Evolutionary conservation across 2,888 invertebrate genomes (phyloP).

Genomic region (Drosophila testacea): DNA sequence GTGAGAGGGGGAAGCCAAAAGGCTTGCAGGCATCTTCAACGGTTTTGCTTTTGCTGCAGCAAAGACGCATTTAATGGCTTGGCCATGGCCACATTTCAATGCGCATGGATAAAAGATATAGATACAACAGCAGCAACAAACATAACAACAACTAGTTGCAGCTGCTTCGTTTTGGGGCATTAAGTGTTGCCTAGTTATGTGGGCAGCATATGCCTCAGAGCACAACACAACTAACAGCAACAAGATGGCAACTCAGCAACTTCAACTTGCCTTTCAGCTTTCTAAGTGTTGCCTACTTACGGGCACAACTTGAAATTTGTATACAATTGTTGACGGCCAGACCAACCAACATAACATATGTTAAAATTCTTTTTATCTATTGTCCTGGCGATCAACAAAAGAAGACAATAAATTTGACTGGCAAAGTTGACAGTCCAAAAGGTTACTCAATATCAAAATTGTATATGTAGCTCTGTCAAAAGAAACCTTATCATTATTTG

Average conservation of each 20-base stretch:
- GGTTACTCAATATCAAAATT: too few species aligned
- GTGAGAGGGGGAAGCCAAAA: slow-evolving; percentile 16
- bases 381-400: slow-evolving; percentile 3
- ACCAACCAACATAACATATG: background rate
- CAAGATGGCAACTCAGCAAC: background rate
- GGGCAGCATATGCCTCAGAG: slow-evolving; percentile 7
- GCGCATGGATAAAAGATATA: slow-evolving; percentile 21
- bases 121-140: background rate
- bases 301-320: slow-evolving; percentile 6
- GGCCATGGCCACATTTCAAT: slow-evolving; percentile 52
- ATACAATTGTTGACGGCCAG: background rate
- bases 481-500: too few species aligned
- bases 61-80: slow-evolving; percentile 51
- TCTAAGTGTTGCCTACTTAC: slow-evolving; percentile 37
- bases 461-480: too few species aligned
- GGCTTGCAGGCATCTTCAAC: slow-evolving; percentile 46
- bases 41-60: slow-evolving; percentile 40
- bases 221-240: background rate
- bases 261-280: slow-evolving; percentile 10
- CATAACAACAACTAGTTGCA: background rate
- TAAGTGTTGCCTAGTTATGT: slow-evolving; percentile 35
- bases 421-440: too few species aligned
- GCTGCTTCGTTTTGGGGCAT: slow-evolving; percentile 13
- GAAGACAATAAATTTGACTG: too few species aligned
- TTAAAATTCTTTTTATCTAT: background rate